Conservation (phyloP, 2,888 invertebrate genomes). For the Pilophorus perplexus region DNA sequence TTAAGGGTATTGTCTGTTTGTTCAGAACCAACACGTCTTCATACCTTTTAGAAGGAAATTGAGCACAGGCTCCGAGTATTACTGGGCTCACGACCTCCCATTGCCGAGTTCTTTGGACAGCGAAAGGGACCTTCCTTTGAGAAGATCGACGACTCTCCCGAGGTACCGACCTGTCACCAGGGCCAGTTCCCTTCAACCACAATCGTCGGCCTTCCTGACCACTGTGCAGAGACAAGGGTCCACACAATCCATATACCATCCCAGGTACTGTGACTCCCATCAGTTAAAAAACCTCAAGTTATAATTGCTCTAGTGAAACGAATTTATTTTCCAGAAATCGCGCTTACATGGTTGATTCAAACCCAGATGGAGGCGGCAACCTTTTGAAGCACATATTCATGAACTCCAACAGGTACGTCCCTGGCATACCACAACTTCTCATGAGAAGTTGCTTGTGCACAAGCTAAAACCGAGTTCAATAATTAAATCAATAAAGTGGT, state of each 20-base stretch:
- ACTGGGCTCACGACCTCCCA: slow-evolving; percentile 61
- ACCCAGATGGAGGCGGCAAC: slow-evolving; percentile 48
- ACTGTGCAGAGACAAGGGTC: slow-evolving; percentile 57
- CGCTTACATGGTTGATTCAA: slow-evolving; percentile 50
- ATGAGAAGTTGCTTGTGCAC: too few species aligned
- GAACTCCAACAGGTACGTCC: slow-evolving; percentile 46
- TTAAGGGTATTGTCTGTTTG: not conserved
- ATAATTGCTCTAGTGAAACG: too few species aligned
- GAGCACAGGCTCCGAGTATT: slow-evolving; percentile 57
- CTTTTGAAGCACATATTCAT: slow-evolving; percentile 51
- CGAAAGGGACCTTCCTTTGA: slow-evolving; percentile 24
- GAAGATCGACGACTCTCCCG: slow-evolving; percentile 41
- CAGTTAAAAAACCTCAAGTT: not conserved
- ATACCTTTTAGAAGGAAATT: slow-evolving; percentile 56
- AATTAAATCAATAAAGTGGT: too few species aligned
- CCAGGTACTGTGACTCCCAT: not conserved
- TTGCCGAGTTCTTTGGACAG: slow-evolving; percentile 53
- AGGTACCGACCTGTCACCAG: slow-evolving; percentile 50
- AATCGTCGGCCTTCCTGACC: slow-evolving; percentile 50
- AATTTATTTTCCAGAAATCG: slow-evolving; percentile 51
- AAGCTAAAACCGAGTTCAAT: too few species aligned
- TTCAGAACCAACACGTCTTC: slow-evolving; percentile 48
- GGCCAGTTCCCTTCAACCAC: slow-evolving; percentile 52
- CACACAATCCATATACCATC: slow-evolving; percentile 53
- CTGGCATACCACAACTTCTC: too few species aligned